A percentile compares a stretch with the other conserved stretches of the same genome.
phyloP scores from a whole-genome alignment of 1,140 invertebrate genomes.

The Hydropsyche tenuis region DNA sequence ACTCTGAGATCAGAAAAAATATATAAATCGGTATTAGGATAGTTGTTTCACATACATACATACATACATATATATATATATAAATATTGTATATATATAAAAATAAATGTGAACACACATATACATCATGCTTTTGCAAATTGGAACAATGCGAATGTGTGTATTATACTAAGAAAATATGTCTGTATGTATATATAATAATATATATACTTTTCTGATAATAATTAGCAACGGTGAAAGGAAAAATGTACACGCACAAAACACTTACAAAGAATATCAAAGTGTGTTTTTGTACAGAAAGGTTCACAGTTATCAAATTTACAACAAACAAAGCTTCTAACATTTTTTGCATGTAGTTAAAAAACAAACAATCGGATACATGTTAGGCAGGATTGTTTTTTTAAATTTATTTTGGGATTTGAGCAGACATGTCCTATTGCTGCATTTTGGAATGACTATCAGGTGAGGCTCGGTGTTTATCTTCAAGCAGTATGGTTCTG shows the following conservation, averaged over 20 bases:
- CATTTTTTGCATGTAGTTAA: neutral
- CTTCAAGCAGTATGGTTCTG: slow-evolving; percentile 61
- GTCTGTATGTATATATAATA: neutral
- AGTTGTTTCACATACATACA: neutral
- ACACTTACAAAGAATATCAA: slow-evolving; percentile 5
- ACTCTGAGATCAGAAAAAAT: slow-evolving; percentile 26
- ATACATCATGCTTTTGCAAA: slow-evolving; percentile 13
- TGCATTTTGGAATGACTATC: slow-evolving; percentile 58
- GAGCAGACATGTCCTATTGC: slow-evolving; percentile 49
- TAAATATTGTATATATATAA: slow-evolving; percentile 12
- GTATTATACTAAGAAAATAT: slow-evolving; percentile 26
- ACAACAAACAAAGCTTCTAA: slow-evolving; percentile 18
- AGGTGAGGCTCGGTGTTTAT: slow-evolving; percentile 56
- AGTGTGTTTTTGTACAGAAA: neutral
- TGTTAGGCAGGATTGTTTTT: slow-evolving; percentile 42
- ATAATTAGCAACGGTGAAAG: too few relatives aligned
- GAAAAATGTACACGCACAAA: neutral
- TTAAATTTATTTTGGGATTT: slow-evolving; percentile 27
- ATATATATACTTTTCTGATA: too few relatives aligned
- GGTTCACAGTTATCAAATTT: neutral
- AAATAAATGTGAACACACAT: slow-evolving; percentile 12
- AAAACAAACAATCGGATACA: slow-evolving; percentile 38
- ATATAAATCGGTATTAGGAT: slow-evolving; percentile 9
- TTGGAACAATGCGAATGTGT: slow-evolving; percentile 17
- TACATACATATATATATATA: slow-evolving; percentile 16